These are phyloP conservation scores for Condylostylus longicornis DNA, from an alignment of 1,140 invertebrate species.

Conservation along the genomic window DNA sequence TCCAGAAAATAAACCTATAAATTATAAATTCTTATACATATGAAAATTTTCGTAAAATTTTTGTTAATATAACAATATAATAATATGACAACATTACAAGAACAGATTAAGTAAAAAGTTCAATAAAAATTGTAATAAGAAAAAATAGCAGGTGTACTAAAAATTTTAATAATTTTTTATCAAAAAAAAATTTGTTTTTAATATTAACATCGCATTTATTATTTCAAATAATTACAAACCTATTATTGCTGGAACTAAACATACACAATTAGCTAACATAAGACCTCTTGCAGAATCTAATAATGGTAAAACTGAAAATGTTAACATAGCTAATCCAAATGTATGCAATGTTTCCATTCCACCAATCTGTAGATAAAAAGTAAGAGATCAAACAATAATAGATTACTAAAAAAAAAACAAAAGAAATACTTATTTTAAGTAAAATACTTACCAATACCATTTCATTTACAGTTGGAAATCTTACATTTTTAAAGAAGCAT, in stretches of 20 bases:
- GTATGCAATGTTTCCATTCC: conserved; percentile 76
- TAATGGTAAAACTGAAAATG: conserved; percentile 74
- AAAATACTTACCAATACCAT: conserved; percentile 39
- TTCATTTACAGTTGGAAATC: conserved; percentile 20
- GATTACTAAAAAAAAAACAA: background rate
- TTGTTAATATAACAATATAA: too few relatives aligned
- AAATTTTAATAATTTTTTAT: background rate
- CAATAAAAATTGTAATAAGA: background rate
- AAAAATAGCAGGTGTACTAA: background rate
- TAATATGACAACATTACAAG: background rate
- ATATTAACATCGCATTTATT: conserved; percentile 2
- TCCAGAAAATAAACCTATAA: conserved; percentile 18
- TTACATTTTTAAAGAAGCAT: conserved; percentile 62
- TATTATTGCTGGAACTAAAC: conserved; percentile 63
- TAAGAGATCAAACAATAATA: background rate
- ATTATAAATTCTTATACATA: background rate
- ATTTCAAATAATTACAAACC: conserved; percentile 19
- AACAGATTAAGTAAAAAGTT: background rate
- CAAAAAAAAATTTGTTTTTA: background rate
- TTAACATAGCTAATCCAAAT: conserved; percentile 68
- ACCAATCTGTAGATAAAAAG: conserved; percentile 23
- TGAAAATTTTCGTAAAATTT: background rate
- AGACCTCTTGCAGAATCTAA: conserved; percentile 79
- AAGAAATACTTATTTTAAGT: background rate
- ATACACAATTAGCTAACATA: conserved; percentile 88